Base-by-base conservation (phyloP, 2,888 invertebrate species). In the Nezara viridula region DNA sequence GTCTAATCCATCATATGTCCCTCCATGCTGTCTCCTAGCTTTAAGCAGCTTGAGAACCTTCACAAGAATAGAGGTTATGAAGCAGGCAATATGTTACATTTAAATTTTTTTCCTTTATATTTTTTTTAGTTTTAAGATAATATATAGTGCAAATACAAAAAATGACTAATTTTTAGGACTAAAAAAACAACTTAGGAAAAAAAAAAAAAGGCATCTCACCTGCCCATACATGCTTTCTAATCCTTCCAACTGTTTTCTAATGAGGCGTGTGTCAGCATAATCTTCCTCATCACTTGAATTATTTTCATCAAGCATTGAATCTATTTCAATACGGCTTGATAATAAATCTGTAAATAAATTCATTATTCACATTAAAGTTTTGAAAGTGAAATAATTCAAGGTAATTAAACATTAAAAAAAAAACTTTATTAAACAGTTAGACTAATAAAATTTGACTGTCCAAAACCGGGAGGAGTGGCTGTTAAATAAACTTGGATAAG, bases 221-320 rank as follows among this genome's bases (percentile, higher is more conserved):
- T 97, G 97, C 0, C 96, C 96, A 92, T 97, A 97, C 97, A 97
- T 97, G 91, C 95, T 96, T 94, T 97, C 97, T 9, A 97, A 93
- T 0, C 97, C 97, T 92, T 97, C 95, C 55, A 97, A 93, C 92
- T 97, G 97, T 90, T 96, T 95, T 44, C 97, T 94, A 91, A 97
- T 97, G 52, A 96, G 96, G 91, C 96, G 94, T 3, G 96, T 96
- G 92, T 97, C 96, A 10, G 92, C 92, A 0, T 96, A 96, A 66
- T 96, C 96, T 24, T 97, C 97, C 0, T 93, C 93, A 87, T 91
- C 93, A 91, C 90, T 92, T 49, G 92, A 92, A 89, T 91, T 91
- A 85, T 91, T 91, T 89, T 92, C 91, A 91, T 97, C 97, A 89
- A 97, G 93, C 92, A 97, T 95, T 0, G 97, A 97, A 89, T 97